These are phyloP conservation scores for Schizothorax lantsangensis DNA, from an alignment of 2,797 vertebrate genomes.

Conservation along the genomic window DNA sequence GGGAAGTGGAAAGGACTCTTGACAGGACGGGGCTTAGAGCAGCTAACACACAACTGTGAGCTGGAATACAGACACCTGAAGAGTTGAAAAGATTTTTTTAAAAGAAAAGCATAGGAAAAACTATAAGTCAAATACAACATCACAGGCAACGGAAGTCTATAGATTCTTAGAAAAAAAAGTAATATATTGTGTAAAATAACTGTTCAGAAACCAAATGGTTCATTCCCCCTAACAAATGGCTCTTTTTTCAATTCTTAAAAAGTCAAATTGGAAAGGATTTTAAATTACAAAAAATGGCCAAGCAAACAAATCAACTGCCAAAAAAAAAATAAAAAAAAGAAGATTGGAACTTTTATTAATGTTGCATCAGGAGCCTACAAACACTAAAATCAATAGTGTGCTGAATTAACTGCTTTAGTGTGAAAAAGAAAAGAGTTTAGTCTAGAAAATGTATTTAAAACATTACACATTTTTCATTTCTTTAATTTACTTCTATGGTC, in stretches of 20 bases:
- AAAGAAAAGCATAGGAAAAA: background rate
- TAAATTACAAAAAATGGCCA: background rate
- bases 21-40: slow-evolving; percentile 74
- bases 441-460: background rate
- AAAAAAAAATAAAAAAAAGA: background rate
- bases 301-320: background rate
- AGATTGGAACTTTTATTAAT: background rate
- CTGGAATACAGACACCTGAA: slow-evolving; percentile 76
- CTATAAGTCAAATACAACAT: background rate
- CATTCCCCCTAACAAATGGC: background rate
- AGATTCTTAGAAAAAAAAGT: background rate
- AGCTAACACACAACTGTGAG: slow-evolving; percentile 78
- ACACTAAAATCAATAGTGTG: background rate
- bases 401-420: background rate
- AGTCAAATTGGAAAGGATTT: background rate
- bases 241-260: background rate
- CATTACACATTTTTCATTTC: background rate
- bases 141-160: background rate
- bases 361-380: background rate
- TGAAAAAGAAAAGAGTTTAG: background rate
- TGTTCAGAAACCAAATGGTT: no score
- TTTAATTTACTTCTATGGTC: no score
- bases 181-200: background rate
- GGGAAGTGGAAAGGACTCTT: slow-evolving; percentile 52
- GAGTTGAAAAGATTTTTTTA: background rate